These are phyloP conservation scores for Cheiracanthium punctorium DNA, from an alignment of 2,888 invertebrate genomes.

Conservation along the genomic window DNA sequence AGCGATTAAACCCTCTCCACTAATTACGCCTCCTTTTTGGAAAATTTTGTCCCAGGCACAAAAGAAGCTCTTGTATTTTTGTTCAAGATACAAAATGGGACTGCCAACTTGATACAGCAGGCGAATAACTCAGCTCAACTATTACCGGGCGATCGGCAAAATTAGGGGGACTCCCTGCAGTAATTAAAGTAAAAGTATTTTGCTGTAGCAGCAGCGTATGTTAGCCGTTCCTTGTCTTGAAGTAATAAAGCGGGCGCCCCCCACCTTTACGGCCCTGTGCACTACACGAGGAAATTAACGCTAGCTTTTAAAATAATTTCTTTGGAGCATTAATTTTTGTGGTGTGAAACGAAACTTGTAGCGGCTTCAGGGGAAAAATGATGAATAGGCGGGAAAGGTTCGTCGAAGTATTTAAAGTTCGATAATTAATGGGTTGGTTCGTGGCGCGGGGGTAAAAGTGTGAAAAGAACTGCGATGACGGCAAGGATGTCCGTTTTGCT, in stretches of 20 bases:
- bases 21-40: neutral
- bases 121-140: constrained; percentile 43
- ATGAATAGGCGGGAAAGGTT: constrained; percentile 4
- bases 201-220: constrained; percentile 22
- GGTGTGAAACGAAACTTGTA: neutral
- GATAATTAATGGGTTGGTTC: neutral
- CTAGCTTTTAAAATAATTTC: constrained; percentile 12
- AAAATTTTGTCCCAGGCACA: neutral
- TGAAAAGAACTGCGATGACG: neutral
- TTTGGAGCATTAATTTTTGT: neutral
- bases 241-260: constrained; percentile 10
- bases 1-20: neutral
- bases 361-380: neutral
- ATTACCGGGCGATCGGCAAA: constrained; percentile 33
- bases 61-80: constrained; percentile 7
- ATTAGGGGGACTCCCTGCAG: constrained; percentile 35
- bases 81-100: neutral
- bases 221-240: neutral
- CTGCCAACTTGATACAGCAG: neutral
- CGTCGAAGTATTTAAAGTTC: neutral
- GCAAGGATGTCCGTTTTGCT: neutral
- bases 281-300: constrained; percentile 1
- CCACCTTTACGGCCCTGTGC: neutral
- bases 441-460: neutral
- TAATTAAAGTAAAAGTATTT: constrained; percentile 66